These are phyloP conservation scores for Pyxicephalus adspersus DNA, from an alignment of 2,113 vertebrate genomes.

Conservation along the genomic window DNA sequence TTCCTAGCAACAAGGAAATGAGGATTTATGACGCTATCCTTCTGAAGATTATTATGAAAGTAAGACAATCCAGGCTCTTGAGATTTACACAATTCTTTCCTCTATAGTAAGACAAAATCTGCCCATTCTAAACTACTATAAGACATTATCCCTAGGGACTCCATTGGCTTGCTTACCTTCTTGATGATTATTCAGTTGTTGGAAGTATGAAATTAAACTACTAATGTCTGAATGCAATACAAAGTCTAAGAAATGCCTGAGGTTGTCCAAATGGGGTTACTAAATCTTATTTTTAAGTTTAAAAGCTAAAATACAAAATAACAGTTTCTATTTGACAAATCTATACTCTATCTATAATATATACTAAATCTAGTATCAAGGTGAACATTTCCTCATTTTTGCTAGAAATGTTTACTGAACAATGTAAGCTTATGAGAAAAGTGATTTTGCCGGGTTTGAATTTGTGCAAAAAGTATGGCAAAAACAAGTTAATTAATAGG, in stretches of 20 bases:
- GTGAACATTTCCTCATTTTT: no score
- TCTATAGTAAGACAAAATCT: not conserved
- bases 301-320: no score
- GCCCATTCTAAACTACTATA: not conserved
- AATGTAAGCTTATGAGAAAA: no score
- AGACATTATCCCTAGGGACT: not conserved
- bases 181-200: not conserved
- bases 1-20: slow-evolving; percentile 37
- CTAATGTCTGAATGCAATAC: not conserved
- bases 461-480: no score
- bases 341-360: no score
- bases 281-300: no score
- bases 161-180: not conserved
- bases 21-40: slow-evolving; percentile 27
- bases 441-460: no score
- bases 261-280: no score
- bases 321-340: no score
- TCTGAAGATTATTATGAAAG: slow-evolving; percentile 59
- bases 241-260: not conserved
- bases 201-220: not conserved
- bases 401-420: no score
- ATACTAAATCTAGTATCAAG: no score
- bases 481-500: no score
- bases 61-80: slow-evolving; percentile 47
- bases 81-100: not conserved